Base-by-base conservation (phyloP, 2,113 vertebrate genomes). In the Regulus satrapa region DNA sequence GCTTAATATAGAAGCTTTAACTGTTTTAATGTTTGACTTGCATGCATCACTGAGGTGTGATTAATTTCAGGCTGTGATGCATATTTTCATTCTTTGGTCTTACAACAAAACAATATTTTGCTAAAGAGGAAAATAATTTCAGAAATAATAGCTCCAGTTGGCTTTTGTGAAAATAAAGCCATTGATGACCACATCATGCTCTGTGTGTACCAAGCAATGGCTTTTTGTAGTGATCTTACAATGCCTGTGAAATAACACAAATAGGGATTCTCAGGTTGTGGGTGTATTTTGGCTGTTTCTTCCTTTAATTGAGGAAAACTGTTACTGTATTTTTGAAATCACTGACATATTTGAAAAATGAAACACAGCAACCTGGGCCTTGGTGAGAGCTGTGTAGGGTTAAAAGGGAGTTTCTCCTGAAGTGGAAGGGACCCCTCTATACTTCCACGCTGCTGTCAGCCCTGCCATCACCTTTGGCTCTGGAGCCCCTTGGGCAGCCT, bases 81-180 rank as follows among this genome's bases (percentile, higher is more conserved):
- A 3, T 80, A 20, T 94, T 94, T 94, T 80, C 74, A 83, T 94
- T 72, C 89, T 85, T 93, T 51, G 62, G 85, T 80, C 63, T 55
- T 85, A 34, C 10, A 85, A 75, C 59, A 81, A 81, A 85, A 77
- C 41, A 71, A 9, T 91, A 2, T 78, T 85, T 88, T 88, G 88
- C 78, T 93, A 10, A 94, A 94, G 94, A 77, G 78, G 63, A 93
- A 82, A 91, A 63, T 45, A 14, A 48, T 79, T 96, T 87, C 16
- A 92, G 58, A 82, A 92, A 76, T 69, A 87, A 84, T 59, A 92
- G 58, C 87, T 95, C 75, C 49, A 56, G 52, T 85, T 55, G 68
- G 68, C 83, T 74, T 61, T 88, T 78, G 64, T 81, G 73, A 89
- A 81, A 80, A 86, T 88, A 93, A 85, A 94, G 84, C 61, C 48